A percentile compares a stretch with the other conserved stretches of the same genome.
Evolutionary conservation across 2,797 vertebrate genomes (phyloP).

Genomic region (Trichosurus vulpecula): DNA sequence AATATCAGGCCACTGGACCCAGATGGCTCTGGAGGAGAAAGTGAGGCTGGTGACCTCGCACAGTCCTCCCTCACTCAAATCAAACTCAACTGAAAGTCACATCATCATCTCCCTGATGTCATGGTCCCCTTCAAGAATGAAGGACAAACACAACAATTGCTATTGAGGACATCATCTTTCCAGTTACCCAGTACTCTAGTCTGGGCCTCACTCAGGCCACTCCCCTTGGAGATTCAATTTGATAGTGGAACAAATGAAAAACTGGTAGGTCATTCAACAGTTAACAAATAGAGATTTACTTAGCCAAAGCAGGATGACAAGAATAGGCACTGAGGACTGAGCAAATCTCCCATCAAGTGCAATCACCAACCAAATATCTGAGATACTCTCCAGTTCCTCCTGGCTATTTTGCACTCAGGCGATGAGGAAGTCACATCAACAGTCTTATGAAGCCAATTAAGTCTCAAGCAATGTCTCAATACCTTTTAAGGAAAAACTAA

Average conservation of each 20-base stretch:
- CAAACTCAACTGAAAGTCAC: too few species aligned
- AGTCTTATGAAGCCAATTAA: not conserved
- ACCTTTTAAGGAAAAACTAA: not conserved
- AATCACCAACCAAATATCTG: not conserved
- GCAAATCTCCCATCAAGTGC: not conserved
- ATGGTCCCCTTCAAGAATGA: too few species aligned
- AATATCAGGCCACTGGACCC: too few species aligned
- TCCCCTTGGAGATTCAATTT: not conserved
- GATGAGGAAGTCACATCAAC: not conserved
- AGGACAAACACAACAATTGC: too few species aligned
- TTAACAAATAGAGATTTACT: not conserved
- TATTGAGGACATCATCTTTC: not conserved
- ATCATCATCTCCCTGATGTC: too few species aligned
- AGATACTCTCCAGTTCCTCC: not conserved
- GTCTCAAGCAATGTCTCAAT: not conserved
- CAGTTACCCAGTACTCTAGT: not conserved
- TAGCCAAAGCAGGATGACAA: not conserved
- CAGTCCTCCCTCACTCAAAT: too few species aligned
- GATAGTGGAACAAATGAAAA: not conserved
- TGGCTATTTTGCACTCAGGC: not conserved
- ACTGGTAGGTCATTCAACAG: not conserved
- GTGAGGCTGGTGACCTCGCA: too few species aligned
- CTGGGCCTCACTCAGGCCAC: not conserved
- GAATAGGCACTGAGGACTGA: not conserved
- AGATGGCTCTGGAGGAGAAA: too few species aligned